A percentile compares a stretch with the other conserved stretches of the same genome.
phyloP scores from a whole-genome alignment of 2,888 invertebrate species.

The Oxystoma pomonae region DNA sequence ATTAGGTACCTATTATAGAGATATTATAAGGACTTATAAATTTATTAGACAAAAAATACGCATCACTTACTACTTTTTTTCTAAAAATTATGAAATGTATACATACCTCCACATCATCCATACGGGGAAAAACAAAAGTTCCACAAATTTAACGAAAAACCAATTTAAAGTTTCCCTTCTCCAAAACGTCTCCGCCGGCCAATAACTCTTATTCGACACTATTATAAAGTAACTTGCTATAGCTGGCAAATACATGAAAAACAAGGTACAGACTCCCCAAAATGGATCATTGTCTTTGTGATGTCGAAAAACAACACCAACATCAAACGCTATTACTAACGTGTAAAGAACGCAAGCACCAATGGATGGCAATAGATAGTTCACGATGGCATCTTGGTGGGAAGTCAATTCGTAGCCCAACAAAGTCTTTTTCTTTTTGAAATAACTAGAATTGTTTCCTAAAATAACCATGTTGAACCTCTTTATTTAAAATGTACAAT shows the following conservation, averaged over 20 bases:
- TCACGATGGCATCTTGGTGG: slow-evolving; percentile 50
- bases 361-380: slow-evolving; percentile 55
- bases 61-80: background rate
- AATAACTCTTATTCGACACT: slow-evolving; percentile 56
- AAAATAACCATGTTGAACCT: no score
- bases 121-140: slow-evolving; percentile 56
- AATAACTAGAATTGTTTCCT: background rate
- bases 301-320: slow-evolving; percentile 52
- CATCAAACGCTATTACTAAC: slow-evolving; percentile 63
- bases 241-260: slow-evolving; percentile 54
- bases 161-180: slow-evolving; percentile 48
- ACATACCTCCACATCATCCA: slow-evolving; percentile 61
- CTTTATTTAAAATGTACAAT: no score
- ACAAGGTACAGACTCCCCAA: slow-evolving; percentile 49
- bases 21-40: no score
- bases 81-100: no score
- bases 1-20: no score
- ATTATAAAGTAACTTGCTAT: slow-evolving; percentile 57
- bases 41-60: no score
- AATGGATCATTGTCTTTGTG: slow-evolving; percentile 55
- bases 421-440: slow-evolving; percentile 30
- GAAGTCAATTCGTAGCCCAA: slow-evolving; percentile 43
- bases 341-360: slow-evolving; percentile 61
- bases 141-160: slow-evolving; percentile 49
- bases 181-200: slow-evolving; percentile 50